Evolutionary conservation across 2,888 invertebrate genomes (phyloP), one percentile per base, ranked within the genome.

Genomic region (Xylota segnis): DNA sequence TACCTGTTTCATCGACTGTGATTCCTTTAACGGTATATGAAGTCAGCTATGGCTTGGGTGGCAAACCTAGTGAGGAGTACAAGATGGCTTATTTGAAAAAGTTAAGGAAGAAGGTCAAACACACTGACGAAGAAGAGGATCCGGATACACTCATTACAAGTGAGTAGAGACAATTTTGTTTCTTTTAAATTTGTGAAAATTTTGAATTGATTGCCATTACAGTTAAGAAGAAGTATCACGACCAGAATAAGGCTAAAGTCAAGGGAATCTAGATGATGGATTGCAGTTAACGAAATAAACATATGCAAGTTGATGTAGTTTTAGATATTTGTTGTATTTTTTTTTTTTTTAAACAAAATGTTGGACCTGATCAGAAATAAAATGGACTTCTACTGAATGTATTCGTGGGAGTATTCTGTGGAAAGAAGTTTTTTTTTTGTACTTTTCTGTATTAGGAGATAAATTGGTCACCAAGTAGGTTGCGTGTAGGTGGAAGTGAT

Each of bases 1-100:
- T 95, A 65, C 93, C 95, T 7, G 94, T 95, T n/a, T 95, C 95
- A 0, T 95, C 95, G 3, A 95, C 95, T 12, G 95, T 95, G 5
- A 95, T 95, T 87, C 95, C 95, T 2, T 90, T 95, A 40, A 93
- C 94, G 2, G 94, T 94, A 50, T 94, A 94, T 89, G 94, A 94
- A 90, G 94, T 94, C 6, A 93, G 94, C 88, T 94, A 93, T 88
- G 93, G 93, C 5, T 90, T 94, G 68, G 93, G 93, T 32, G 92
- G 93, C 12, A 91, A 91, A 37, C 91, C 92, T 43, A 91, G 92
- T 70, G 91, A 92, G 50, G 92, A 90, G 72, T 92, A 92, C 79
- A 92, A 93, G 88, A 90, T 90, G 45, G 91, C 92, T 45, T 92
- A 92, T 83, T 88, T 92, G 37, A 92, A 92, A 79, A 91, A 92